A percentile compares a stretch with the other conserved stretches of the same genome.
These are phyloP conservation scores for Peromyscus maniculatus DNA, from an alignment of 2,113 vertebrate species.

Conservation along the genomic window DNA sequence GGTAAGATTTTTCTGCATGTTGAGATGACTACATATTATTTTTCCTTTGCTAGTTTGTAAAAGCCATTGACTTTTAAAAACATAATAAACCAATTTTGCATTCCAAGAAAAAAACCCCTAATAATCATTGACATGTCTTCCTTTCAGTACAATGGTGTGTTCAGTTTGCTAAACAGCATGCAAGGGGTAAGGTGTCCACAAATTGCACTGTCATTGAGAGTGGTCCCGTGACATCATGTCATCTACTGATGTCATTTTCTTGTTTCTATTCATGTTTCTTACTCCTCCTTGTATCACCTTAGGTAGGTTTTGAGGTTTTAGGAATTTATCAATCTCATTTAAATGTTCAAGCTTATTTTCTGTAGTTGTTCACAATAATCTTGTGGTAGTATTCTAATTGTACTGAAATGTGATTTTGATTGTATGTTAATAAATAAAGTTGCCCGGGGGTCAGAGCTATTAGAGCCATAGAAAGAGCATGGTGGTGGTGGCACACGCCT, in stretches of 20 bases:
- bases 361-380: background rate
- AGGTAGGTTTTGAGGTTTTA: background rate
- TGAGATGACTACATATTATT: background rate
- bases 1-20: background rate
- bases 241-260: background rate
- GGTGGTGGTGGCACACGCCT: no score
- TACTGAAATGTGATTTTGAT: no score
- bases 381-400: no score
- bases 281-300: background rate
- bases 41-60: constrained; percentile 21
- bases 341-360: background rate
- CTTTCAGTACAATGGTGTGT: background rate
- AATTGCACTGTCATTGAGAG: background rate
- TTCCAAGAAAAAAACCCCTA: background rate
- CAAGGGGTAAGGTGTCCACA: background rate
- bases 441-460: no score
- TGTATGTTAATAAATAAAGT: no score
- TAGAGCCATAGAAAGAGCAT: no score
- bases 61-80: background rate
- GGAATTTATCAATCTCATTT: background rate
- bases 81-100: background rate
- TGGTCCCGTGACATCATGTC: background rate
- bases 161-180: background rate
- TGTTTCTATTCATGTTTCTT: background rate
- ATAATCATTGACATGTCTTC: background rate